These are phyloP conservation scores for Sula dactylatra DNA, from an alignment of 2,113 vertebrate species.

Conservation along the genomic window DNA sequence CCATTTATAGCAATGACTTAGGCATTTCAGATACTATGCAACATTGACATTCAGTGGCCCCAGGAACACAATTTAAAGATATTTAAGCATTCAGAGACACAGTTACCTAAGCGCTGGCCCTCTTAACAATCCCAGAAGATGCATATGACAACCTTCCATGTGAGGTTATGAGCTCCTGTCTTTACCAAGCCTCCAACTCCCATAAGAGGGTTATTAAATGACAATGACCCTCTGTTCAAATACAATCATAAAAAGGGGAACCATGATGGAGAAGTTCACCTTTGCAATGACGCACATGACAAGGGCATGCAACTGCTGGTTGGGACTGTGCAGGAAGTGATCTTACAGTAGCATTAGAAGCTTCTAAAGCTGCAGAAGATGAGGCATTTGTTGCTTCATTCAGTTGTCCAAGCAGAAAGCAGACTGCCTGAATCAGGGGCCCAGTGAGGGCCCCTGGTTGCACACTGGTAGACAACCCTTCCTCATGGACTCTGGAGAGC, in stretches of 20 bases:
- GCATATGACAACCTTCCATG: not conserved
- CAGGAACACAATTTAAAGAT: not conserved
- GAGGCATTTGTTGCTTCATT: not conserved
- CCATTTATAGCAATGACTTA: not conserved
- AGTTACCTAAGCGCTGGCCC: not conserved
- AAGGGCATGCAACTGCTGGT: not conserved
- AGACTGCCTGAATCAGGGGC: not conserved
- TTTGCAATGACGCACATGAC: not conserved
- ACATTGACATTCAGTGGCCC: not conserved
- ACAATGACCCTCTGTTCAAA: not conserved
- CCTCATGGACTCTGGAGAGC: not conserved
- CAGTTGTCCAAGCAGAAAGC: not conserved
- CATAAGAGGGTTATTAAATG: not conserved
- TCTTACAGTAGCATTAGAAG: not conserved
- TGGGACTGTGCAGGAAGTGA: not conserved
- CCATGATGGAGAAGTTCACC: not conserved
- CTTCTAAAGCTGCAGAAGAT: not conserved
- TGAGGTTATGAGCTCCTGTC: not conserved
- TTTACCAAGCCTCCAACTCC: not conserved
- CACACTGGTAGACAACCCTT: not conserved
- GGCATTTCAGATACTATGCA: not conserved
- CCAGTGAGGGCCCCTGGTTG: not conserved
- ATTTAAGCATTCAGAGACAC: not conserved
- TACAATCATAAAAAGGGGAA: not conserved
- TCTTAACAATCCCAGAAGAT: not conserved